phyloP scores from a whole-genome alignment of 1,140 invertebrate genomes.

The Heliothis virescens region DNA sequence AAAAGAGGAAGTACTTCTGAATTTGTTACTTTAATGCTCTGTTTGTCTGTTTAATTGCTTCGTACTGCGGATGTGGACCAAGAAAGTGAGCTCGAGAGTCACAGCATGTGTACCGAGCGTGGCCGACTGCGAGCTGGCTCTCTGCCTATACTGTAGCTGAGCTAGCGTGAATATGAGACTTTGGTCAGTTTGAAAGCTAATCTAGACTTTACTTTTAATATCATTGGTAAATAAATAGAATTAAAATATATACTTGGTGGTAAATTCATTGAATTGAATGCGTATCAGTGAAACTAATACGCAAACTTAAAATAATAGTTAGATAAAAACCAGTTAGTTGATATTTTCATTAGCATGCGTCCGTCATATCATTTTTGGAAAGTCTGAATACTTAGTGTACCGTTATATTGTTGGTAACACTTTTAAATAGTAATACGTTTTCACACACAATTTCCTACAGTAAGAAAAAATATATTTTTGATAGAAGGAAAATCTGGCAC shows the following conservation, averaged over 20 bases:
- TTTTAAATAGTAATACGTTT: conserved; percentile 23
- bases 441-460: conserved; percentile 1
- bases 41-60: conserved; percentile 8
- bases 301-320: conserved; percentile 17
- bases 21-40: conserved; percentile 25
- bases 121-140: not conserved
- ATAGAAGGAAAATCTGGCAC: conserved; percentile 7
- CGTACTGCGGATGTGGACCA: conserved; percentile 3
- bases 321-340: conserved; percentile 37
- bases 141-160: not conserved
- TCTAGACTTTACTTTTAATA: not conserved
- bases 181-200: not conserved
- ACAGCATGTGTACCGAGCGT: conserved; percentile 16
- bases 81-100: conserved; percentile 2
- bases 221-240: too few relatives aligned
- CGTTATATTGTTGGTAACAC: conserved; percentile 37
- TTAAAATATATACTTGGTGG: too few relatives aligned
- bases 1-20: conserved; percentile 1
- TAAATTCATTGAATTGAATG: not conserved
- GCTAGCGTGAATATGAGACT: not conserved
- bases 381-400: conserved; percentile 39
- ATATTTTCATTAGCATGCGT: conserved; percentile 43
- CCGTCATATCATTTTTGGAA: conserved; percentile 46
- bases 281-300: not conserved
- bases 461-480: conserved; percentile 4